These are phyloP conservation scores for Lasioglossum villosulum DNA, from an alignment of 2,888 invertebrate species.

Conservation along the genomic window DNA sequence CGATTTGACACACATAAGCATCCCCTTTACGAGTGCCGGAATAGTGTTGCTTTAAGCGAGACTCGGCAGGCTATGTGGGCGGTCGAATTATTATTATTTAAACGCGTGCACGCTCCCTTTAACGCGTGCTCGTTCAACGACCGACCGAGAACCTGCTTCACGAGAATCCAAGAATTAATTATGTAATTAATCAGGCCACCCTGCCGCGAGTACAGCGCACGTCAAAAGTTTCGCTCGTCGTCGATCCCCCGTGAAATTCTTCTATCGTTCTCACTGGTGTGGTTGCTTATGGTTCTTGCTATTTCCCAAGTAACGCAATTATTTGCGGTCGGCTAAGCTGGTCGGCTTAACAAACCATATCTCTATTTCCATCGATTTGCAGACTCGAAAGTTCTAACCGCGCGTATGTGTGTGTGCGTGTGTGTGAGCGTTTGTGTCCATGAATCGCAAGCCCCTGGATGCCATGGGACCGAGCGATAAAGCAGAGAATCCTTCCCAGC, in stretches of 20 bases:
- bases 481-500: background rate
- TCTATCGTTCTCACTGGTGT: background rate
- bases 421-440: background rate
- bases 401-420: too few species aligned
- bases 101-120: background rate
- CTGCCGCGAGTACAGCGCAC: background rate
- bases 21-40: background rate
- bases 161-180: conserved; percentile 1
- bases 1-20: background rate
- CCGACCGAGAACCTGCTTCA: background rate
- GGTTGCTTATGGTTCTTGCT: background rate
- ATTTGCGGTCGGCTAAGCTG: background rate
- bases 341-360: background rate
- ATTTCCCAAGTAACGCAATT: background rate
- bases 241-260: background rate
- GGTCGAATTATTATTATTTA: conserved; percentile 6
- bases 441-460: background rate
- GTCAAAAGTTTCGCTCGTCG: background rate
- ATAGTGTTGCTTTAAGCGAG: background rate
- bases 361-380: background rate
- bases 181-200: conserved; percentile 6
- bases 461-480: background rate
- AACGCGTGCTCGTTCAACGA: background rate
- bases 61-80: background rate
- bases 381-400: background rate